Evolutionary conservation across 2,113 vertebrate genomes (phyloP), one percentile per base, ranked within the genome.

Genomic region (Misgurnus mizolepis): DNA sequence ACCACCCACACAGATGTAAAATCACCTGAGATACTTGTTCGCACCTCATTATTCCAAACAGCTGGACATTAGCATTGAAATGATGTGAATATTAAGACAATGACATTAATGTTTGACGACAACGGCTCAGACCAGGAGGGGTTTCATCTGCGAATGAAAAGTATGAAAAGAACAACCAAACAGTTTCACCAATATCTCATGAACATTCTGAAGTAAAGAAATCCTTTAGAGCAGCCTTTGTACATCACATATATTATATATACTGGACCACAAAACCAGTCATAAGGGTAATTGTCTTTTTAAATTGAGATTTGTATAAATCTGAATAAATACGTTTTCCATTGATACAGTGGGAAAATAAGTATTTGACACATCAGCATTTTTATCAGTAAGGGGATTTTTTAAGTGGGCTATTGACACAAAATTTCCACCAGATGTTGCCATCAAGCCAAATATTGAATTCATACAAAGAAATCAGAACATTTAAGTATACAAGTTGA

Each of bases 1-100:
- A 92, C 90, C 90, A 92, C 89, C 90, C 89, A 88, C 91, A 86
- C 72, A 84, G 68, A 93, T 91, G 89, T 83, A 90, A 92, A 93
- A 90, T 91, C 92, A 93, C 93, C 92, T 94, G 93, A 94, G 93
- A 94, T 93, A 92, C 93, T 91, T 87, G 75, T 88, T 88, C 91
- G 91, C 92, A 93, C 92, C 93, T 93, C 92, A 93, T 93, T 91
- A 89, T 80, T 76, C 91, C 90, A 91, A 89, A 92, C 90, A 85
- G 91, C 91, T 91, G 90, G 89, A 89, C 89, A 88, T 87, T 87
- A 89, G 83, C 72, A 88, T 67, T 79, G 85, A 82, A 82, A 89
- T 88, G 86, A 87, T 70, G 86, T 40, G 75, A 67, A 10, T 40
- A 75, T 22, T 4, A 56, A 56, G 75, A 64, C 65, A 72, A 74